These are phyloP conservation scores for Cheiracanthium punctorium DNA, from an alignment of 2,888 invertebrate species.

Conservation along the genomic window DNA sequence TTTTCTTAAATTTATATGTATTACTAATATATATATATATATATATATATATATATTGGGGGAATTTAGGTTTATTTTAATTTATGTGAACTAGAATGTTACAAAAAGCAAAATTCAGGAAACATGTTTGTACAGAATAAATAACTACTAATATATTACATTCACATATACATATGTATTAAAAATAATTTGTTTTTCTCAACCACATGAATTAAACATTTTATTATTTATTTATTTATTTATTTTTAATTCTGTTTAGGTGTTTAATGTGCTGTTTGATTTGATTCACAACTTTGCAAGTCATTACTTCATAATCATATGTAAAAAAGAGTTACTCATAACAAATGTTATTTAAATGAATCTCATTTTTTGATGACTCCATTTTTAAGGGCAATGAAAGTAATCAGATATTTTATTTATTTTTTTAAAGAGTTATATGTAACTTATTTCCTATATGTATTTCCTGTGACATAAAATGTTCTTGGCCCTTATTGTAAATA, in stretches of 20 bases:
- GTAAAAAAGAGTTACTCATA: conserved; percentile 5
- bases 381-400: conserved; percentile 1
- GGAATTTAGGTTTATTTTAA: too few species aligned
- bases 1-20: too few species aligned
- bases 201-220: background rate
- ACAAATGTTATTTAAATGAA: conserved; percentile 3
- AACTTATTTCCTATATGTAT: conserved; percentile 8
- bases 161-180: too few species aligned
- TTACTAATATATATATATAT: too few species aligned
- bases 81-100: too few species aligned
- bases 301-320: too few species aligned
- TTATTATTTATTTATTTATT: background rate
- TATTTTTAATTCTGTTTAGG: background rate
- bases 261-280: background rate
- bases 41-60: too few species aligned
- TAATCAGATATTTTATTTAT: conserved; percentile 7
- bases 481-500: background rate
- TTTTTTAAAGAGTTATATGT: conserved; percentile 10
- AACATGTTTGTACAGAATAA: too few species aligned
- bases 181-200: too few species aligned
- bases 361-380: background rate
- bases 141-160: too few species aligned
- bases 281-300: background rate
- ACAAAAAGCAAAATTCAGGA: too few species aligned
- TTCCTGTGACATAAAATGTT: background rate